Evolutionary conservation across 2,113 vertebrate genomes (phyloP).

Genomic region (Sminthopsis crassicaudata): DNA sequence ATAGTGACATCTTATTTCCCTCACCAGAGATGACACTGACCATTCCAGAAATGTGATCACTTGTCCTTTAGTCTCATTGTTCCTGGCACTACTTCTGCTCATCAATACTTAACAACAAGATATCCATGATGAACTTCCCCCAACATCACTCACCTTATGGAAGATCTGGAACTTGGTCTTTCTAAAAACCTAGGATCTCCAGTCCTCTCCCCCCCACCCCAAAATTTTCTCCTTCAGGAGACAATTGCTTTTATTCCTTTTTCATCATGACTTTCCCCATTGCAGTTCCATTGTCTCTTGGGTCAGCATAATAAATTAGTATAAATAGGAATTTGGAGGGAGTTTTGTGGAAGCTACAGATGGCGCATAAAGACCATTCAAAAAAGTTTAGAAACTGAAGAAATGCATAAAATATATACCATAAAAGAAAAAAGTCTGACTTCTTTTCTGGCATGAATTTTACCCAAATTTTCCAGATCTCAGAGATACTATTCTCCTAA

Average conservation of each 20-base stretch:
- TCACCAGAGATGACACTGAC: not conserved
- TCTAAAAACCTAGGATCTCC: not conserved
- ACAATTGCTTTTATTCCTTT: not conserved
- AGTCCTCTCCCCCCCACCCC: too few relatives aligned
- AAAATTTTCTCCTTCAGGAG: not conserved
- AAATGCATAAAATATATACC: too few relatives aligned
- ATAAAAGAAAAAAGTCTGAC: too few relatives aligned
- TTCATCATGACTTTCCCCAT: not conserved
- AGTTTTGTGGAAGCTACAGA: too few relatives aligned
- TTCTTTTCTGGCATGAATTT: too few relatives aligned
- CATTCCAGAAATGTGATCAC: not conserved
- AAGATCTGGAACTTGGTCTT: not conserved
- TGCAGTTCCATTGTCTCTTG: not conserved
- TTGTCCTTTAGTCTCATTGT: not conserved
- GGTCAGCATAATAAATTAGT: not conserved
- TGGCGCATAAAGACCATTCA: too few relatives aligned
- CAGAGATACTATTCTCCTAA: too few relatives aligned
- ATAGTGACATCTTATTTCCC: not conserved
- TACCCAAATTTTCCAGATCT: too few relatives aligned
- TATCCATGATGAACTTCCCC: not conserved
- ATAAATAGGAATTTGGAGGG: not conserved
- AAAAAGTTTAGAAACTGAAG: too few relatives aligned
- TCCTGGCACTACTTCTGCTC: not conserved
- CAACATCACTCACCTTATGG: not conserved
- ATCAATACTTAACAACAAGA: not conserved